Evolutionary conservation across 1,140 invertebrate genomes (phyloP).

Genomic region (Drosophila nannoptera): DNA sequence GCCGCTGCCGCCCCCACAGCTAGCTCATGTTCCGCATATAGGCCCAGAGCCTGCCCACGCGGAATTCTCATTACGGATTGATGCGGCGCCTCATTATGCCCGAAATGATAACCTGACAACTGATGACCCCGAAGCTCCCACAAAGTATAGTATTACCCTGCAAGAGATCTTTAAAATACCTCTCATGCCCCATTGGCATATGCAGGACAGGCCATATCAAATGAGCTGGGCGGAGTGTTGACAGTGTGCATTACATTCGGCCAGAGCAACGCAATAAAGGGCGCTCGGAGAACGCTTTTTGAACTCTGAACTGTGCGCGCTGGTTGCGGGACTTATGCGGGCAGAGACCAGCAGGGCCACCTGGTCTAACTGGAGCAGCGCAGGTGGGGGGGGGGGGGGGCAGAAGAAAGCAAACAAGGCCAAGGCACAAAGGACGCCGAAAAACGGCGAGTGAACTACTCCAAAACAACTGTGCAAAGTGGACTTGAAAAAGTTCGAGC

Average conservation of each 20-base stretch:
- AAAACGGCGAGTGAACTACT: slow-evolving; percentile 62
- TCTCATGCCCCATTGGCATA: too few relatives aligned
- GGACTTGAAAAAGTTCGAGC: slow-evolving; percentile 76
- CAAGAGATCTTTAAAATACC: too few relatives aligned
- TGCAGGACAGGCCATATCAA: neutral
- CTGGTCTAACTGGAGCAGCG: slow-evolving; percentile 8
- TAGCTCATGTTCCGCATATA: neutral
- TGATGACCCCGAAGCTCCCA: neutral
- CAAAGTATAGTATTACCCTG: too few relatives aligned
- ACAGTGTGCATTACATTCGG: slow-evolving; percentile 1
- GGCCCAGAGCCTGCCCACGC: too few relatives aligned
- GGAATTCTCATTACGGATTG: neutral
- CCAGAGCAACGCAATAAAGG: slow-evolving; percentile 4
- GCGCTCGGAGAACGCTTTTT: slow-evolving; percentile 19
- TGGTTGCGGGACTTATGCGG: slow-evolving; percentile 20
- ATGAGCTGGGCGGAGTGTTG: neutral
- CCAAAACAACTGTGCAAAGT: slow-evolving; percentile 73
- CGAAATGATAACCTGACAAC: too few relatives aligned
- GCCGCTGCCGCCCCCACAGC: slow-evolving; percentile 23
- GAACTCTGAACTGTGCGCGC: slow-evolving; percentile 36
- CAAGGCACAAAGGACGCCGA: slow-evolving; percentile 28
- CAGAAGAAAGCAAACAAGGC: neutral
- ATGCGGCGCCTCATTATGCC: too few relatives aligned
- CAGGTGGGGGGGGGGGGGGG: too few relatives aligned
- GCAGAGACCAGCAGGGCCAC: slow-evolving; percentile 2